phyloP scores from a whole-genome alignment of 2,888 invertebrate genomes.

The Xanthorhoe spadicearia region DNA sequence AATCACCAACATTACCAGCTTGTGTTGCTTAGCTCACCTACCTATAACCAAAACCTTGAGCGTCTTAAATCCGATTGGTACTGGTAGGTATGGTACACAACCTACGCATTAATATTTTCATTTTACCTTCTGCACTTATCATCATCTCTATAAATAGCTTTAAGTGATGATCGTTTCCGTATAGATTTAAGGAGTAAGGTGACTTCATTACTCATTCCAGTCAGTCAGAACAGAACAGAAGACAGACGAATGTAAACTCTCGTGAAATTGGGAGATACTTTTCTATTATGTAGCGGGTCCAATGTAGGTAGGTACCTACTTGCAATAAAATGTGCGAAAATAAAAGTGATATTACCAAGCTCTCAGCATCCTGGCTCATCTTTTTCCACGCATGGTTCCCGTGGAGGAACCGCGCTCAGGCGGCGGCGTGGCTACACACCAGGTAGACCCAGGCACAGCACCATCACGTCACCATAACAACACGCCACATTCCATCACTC shows the following conservation, averaged over 20 bases:
- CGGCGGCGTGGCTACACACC: constrained; percentile 65
- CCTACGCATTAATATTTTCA: constrained; percentile 35
- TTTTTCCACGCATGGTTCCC: constrained; percentile 88
- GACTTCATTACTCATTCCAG: constrained; percentile 45
- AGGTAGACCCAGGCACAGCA: constrained; percentile 72
- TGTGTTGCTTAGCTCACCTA: neutral
- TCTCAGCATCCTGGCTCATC: constrained; percentile 89
- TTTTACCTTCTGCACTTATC: constrained; percentile 58
- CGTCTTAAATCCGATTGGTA: neutral
- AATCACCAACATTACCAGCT: too few species aligned
- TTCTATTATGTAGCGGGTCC: too few species aligned
- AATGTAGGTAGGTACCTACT: too few species aligned
- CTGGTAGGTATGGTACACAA: neutral
- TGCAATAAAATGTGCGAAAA: constrained; percentile 44
- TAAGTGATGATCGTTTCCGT: constrained; percentile 52
- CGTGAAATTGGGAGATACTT: neutral
- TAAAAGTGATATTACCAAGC: constrained; percentile 86
- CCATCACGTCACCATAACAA: constrained; percentile 80
- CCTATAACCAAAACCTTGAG: neutral
- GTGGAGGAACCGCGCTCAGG: constrained; percentile 72
- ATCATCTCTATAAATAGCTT: constrained; percentile 77
- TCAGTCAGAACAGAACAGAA: constrained; percentile 20
- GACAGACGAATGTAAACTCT: constrained; percentile 21
- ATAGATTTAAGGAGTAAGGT: constrained; percentile 53
- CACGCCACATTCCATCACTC: constrained; percentile 79